Evolutionary conservation across 2,888 invertebrate species (phyloP).

Genomic region (Orchesella flavescens): DNA sequence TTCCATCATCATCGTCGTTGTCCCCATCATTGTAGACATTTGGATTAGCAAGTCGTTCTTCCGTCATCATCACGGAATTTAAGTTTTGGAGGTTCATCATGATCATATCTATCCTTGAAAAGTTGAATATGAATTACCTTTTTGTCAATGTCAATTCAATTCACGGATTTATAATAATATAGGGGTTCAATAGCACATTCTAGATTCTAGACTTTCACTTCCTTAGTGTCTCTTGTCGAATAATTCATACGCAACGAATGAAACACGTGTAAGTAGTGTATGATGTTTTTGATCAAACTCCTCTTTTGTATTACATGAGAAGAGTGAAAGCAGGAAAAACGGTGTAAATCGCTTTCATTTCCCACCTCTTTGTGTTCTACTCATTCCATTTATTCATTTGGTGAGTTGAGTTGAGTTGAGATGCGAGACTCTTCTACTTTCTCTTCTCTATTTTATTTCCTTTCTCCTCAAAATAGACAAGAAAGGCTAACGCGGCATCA

Average conservation of each 20-base stretch:
- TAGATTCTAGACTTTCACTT: too few species aligned
- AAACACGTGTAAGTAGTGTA: too few species aligned
- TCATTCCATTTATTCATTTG: constrained; percentile 21
- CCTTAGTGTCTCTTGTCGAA: too few species aligned
- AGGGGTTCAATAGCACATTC: too few species aligned
- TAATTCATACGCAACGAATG: too few species aligned
- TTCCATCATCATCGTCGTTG: background rate
- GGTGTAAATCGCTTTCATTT: constrained; percentile 42
- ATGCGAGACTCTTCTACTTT: too few species aligned
- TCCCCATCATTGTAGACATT: background rate
- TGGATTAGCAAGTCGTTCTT: background rate
- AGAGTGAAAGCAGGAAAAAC: background rate
- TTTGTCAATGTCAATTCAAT: background rate
- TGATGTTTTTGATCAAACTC: background rate
- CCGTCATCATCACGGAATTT: background rate
- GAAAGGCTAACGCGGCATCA: constrained; percentile 46
- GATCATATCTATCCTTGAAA: too few species aligned
- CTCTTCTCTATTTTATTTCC: constrained; percentile 21
- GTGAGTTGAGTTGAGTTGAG: too few species aligned
- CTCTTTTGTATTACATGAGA: background rate
- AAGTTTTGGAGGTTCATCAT: too few species aligned
- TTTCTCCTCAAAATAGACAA: constrained; percentile 25
- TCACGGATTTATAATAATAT: too few species aligned
- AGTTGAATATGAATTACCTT: background rate
- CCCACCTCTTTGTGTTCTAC: constrained; percentile 15